Percentiles rank a stretch among this genome's conserved stretches.
Evolutionary conservation across 2,113 vertebrate species (phyloP).

Genomic region (Martes martes): DNA sequence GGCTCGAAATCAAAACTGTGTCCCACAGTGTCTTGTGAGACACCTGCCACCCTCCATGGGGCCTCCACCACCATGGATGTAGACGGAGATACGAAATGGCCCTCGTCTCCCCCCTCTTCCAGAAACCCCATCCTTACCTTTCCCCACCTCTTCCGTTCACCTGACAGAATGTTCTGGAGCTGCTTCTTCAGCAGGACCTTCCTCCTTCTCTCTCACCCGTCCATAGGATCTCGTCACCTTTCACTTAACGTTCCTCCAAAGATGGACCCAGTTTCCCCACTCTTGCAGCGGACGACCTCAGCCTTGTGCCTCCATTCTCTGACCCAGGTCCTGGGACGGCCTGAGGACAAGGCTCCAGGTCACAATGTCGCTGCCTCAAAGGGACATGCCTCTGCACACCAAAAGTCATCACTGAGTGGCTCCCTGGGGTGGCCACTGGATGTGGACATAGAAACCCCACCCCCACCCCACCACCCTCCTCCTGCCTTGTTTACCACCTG

Average conservation of each 20-base stretch:
- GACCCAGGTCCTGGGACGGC: background rate
- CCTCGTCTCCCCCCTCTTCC: too few species aligned
- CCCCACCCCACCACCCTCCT: background rate
- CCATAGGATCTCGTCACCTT: background rate
- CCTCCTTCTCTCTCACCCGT: background rate
- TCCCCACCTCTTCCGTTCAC: background rate
- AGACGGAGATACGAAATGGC: background rate
- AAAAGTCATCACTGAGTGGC: fast-evolving
- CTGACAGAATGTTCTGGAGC: background rate
- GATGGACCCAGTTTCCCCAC: background rate
- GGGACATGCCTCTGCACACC: too few species aligned
- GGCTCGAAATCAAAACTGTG: background rate
- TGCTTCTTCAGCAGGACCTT: background rate
- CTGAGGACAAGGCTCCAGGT: background rate
- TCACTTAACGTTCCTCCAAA: background rate
- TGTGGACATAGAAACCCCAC: background rate
- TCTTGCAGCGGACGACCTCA: background rate
- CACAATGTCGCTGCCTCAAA: background rate
- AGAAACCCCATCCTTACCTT: background rate
- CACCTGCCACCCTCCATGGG: background rate
- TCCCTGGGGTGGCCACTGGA: background rate
- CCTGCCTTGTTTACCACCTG: background rate
- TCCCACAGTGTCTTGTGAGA: background rate
- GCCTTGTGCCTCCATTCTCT: background rate
- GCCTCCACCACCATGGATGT: background rate